Base-by-base conservation (phyloP, 2,113 vertebrate species). In the Addax nasomaculatus region DNA sequence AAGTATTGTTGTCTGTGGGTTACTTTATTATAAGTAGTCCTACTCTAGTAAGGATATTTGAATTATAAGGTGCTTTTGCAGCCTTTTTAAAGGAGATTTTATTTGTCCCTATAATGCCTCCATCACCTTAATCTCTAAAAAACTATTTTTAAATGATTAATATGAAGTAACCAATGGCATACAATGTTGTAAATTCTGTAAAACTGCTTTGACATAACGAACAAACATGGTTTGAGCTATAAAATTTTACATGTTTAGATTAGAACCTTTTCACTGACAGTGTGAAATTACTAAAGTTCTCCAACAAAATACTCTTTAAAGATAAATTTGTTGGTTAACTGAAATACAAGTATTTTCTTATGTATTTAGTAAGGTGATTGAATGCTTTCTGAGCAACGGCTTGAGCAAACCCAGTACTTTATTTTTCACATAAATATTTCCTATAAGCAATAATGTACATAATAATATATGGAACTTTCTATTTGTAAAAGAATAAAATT, bases 41-140 rank as follows among this genome's bases (percentile, higher is more conserved):
- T 86, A 78, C 25, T 86, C 51, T 95, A 47, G 23, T 53, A 58
- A 93, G 57, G 27, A 85, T 80, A 57, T 85, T 47, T 95, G 36
- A 90, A 90, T 89, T 83, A 51, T 67, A 70, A 51, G 85, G 87
- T 96, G 86, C 95, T 95, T 97, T 98, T 57, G n/a, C 62, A 95
- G 43, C 33, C 45, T 96, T 94, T 96, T 92, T 27, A 85, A 96
- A 67, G 51, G 60, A 81, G 15, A 78, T 67, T 93, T 93, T 45
- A 92, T 87, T 55, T 96, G 30, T 84, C 33, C 84, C 51, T 89
- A 45, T 86, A 80, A 95, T 95, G 64, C 27, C n/a, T 96, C 49
- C 16, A 84, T 91, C 33, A 80, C 39, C 39, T 86, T 87, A 89
- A 88, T 79, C 76, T 89, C 90, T 90, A 25, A 67, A 81, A 78